phyloP scores from a whole-genome alignment of 2,888 invertebrate genomes.

The Aleiodes leptofemur region DNA sequence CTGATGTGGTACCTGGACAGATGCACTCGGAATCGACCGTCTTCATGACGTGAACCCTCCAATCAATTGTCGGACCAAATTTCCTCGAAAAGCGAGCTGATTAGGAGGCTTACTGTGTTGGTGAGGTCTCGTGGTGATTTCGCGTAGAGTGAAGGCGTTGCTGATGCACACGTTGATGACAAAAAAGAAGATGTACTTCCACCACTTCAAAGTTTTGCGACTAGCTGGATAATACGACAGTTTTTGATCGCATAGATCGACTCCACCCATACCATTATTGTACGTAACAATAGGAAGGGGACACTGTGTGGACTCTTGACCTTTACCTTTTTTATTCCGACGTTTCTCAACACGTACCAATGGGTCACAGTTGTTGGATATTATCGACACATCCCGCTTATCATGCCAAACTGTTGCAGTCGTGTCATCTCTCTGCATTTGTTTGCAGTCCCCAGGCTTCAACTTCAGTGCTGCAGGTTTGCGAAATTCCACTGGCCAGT shows the following conservation, averaged over 20 bases:
- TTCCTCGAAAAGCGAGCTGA: slow-evolving; percentile 30
- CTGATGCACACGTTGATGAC: too few relatives aligned
- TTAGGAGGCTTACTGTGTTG: slow-evolving; percentile 32
- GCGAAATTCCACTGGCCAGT: slow-evolving; percentile 35
- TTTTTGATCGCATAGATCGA: slow-evolving; percentile 12
- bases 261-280: slow-evolving; percentile 6
- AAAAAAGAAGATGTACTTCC: too few relatives aligned
- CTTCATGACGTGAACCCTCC: neutral
- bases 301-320: slow-evolving; percentile 10
- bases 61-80: slow-evolving; percentile 21
- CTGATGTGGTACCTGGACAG: neutral
- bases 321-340: neutral
- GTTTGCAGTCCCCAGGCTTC: slow-evolving; percentile 27
- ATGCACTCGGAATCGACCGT: neutral
- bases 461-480: slow-evolving; percentile 29
- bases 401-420: slow-evolving; percentile 6
- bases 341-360: slow-evolving; percentile 4
- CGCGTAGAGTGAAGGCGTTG: too few relatives aligned
- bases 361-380: slow-evolving; percentile 4
- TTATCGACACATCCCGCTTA: neutral
- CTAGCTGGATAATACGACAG: slow-evolving; percentile 3
- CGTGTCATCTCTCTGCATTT: slow-evolving; percentile 31
- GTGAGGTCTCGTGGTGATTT: too few relatives aligned
- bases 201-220: too few relatives aligned
- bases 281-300: neutral